phyloP scores from a whole-genome alignment of 2,888 invertebrate species.

The Cylindroiulus punctatus region DNA sequence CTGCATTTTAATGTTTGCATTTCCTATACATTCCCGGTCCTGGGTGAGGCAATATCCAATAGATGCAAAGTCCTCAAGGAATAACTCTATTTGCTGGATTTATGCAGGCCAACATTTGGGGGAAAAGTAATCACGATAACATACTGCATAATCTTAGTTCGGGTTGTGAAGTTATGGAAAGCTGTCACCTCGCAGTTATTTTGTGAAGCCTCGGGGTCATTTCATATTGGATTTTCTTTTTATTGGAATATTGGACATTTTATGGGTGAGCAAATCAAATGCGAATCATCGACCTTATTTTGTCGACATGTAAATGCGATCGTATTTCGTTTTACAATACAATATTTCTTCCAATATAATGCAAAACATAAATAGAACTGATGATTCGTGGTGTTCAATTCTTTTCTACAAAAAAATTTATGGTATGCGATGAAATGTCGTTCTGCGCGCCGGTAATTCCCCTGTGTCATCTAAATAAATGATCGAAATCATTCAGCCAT shows the following conservation, averaged over 20 bases:
- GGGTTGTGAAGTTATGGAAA: background rate
- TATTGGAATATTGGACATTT: background rate
- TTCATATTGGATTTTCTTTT: background rate
- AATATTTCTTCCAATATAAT: background rate
- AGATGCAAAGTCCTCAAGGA: background rate
- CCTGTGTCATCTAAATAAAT: background rate
- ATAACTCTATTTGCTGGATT: conserved; percentile 1
- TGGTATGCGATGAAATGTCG: background rate
- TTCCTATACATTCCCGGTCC: background rate
- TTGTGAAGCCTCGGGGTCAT: background rate
- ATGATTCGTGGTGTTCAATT: background rate
- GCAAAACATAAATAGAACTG: background rate
- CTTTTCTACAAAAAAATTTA: background rate
- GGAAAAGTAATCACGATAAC: background rate
- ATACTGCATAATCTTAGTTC: background rate
- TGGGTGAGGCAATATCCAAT: background rate
- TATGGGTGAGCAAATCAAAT: background rate
- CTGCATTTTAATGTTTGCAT: background rate
- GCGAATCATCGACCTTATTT: background rate
- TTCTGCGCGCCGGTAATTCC: background rate
- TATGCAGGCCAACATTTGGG: background rate
- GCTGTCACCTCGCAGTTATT: background rate
- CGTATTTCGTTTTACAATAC: too few species aligned
- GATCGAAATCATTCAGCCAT: conserved; percentile 25
- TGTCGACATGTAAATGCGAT: background rate